A percentile compares a stretch with the other conserved stretches of the same genome.
phyloP scores from a whole-genome alignment of 1,140 invertebrate species.

The Euwallacea similis region DNA sequence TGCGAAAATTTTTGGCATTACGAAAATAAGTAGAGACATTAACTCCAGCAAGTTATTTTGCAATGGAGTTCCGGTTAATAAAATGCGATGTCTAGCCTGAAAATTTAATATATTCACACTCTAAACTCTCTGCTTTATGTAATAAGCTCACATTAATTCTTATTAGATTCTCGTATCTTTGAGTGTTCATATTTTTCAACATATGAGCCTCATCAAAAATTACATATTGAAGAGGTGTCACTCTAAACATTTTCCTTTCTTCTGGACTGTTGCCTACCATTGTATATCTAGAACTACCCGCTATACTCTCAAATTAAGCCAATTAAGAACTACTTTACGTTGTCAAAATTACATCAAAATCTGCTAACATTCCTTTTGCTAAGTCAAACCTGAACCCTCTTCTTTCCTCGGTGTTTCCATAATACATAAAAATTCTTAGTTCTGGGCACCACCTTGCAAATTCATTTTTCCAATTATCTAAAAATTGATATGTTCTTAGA shows the following conservation, averaged over 20 bases:
- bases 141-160: slow-evolving; percentile 71
- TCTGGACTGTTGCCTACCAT: slow-evolving; percentile 81
- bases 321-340: slow-evolving; percentile 61
- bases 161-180: slow-evolving; percentile 86
- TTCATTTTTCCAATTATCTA: slow-evolving; percentile 89
- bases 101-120: not conserved
- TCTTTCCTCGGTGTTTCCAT: slow-evolving; percentile 84
- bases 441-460: slow-evolving; percentile 82
- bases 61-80: slow-evolving; percentile 90
- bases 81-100: slow-evolving; percentile 76
- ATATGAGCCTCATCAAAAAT: slow-evolving; percentile 98
- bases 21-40: slow-evolving; percentile 93
- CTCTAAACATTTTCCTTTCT: slow-evolving; percentile 88
- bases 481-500: slow-evolving; percentile 8
- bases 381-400: slow-evolving; percentile 74
- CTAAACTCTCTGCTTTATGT: not conserved
- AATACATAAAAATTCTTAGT: slow-evolving; percentile 81
- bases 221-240: slow-evolving; percentile 86
- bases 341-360: slow-evolving; percentile 84
- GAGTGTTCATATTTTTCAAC: slow-evolving; percentile 95
- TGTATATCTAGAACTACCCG: slow-evolving; percentile 63
- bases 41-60: slow-evolving; percentile 96
- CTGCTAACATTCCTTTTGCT: slow-evolving; percentile 71
- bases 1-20: slow-evolving; percentile 93
- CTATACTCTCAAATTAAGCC: not conserved